Evolutionary conservation across 1,140 invertebrate species (phyloP).

Genomic region (Heliconius himera): DNA sequence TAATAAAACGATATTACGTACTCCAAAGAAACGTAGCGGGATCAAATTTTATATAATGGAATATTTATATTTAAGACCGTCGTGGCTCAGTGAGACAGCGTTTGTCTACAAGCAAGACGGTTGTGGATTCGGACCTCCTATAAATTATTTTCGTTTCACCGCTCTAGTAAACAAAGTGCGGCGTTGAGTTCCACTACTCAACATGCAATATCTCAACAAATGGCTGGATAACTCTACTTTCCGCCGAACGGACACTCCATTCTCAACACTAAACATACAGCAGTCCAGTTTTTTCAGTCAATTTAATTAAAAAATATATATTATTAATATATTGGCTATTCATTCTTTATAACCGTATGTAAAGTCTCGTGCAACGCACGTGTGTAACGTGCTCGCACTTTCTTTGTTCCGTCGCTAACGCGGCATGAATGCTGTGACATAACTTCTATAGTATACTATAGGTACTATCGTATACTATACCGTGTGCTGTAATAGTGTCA

Average conservation of each 20-base stretch:
- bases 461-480: neutral
- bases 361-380: slow-evolving; percentile 36
- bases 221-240: no score
- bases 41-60: no score
- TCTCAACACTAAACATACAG: neutral
- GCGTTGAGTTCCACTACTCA: no score
- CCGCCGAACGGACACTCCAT: neutral
- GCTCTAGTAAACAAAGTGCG: no score
- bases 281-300: neutral
- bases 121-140: no score
- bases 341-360: slow-evolving; percentile 32
- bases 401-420: slow-evolving; percentile 32
- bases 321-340: neutral
- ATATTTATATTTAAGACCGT: no score
- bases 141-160: no score
- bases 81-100: no score
- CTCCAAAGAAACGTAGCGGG: no score
- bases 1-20: no score
- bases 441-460: slow-evolving; percentile 11
- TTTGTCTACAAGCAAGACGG: no score
- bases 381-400: slow-evolving; percentile 32
- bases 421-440: slow-evolving; percentile 27
- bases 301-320: neutral
- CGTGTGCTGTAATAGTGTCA: neutral
- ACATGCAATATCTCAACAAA: no score